These are phyloP conservation scores for Spodoptera littoralis DNA, from an alignment of 2,888 invertebrate species.

Conservation along the genomic window DNA sequence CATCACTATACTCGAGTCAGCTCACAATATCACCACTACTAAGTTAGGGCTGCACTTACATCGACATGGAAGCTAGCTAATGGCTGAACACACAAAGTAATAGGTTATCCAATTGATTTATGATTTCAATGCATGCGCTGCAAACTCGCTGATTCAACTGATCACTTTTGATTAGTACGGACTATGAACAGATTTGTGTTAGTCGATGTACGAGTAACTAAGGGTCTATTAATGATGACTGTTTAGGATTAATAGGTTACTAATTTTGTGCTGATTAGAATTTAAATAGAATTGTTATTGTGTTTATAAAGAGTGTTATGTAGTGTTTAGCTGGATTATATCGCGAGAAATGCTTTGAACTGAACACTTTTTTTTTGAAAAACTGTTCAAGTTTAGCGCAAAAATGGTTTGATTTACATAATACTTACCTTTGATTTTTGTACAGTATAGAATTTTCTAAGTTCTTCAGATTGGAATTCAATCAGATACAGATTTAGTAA, in stretches of 20 bases:
- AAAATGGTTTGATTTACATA: too few relatives aligned
- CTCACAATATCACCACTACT: slow-evolving; percentile 41
- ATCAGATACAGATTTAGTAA: too few relatives aligned
- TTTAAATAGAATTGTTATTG: slow-evolving; percentile 1
- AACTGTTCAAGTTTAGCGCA: too few relatives aligned
- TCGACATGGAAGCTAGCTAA: slow-evolving; percentile 68
- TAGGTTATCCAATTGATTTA: slow-evolving; percentile 81
- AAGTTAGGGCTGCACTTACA: slow-evolving; percentile 60
- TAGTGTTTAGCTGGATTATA: too few relatives aligned
- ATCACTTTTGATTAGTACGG: slow-evolving; percentile 62
- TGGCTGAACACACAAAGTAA: slow-evolving; percentile 78
- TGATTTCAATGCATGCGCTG: slow-evolving; percentile 73
- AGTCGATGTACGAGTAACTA: slow-evolving; percentile 29
- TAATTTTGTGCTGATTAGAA: slow-evolving; percentile 4
- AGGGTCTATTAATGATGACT: slow-evolving; percentile 27
- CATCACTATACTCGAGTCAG: slow-evolving; percentile 39
- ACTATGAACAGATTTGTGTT: slow-evolving; percentile 30
- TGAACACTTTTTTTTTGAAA: too few relatives aligned
- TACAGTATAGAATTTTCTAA: too few relatives aligned
- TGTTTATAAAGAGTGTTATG: neutral
- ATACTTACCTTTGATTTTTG: too few relatives aligned
- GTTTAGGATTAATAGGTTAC: neutral
- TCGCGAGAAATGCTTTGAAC: too few relatives aligned
- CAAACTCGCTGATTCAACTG: slow-evolving; percentile 64
- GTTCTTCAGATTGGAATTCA: too few relatives aligned